Evolutionary conservation across 2,797 vertebrate genomes (phyloP).

Genomic region (Enteromius thamalakanensis): DNA sequence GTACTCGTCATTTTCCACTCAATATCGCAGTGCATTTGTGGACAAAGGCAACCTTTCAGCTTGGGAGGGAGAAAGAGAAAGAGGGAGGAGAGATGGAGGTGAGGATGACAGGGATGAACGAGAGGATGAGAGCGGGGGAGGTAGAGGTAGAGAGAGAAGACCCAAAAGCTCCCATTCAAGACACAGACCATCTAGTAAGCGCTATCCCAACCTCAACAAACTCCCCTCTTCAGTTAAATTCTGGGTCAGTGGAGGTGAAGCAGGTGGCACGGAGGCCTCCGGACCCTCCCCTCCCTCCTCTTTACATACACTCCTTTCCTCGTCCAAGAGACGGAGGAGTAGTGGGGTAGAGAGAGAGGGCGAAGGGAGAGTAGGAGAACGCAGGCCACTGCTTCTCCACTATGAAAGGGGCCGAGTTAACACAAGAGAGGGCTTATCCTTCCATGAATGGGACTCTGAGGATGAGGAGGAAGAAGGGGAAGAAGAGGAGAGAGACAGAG

Average conservation of each 20-base stretch:
- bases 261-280: conserved; percentile 67
- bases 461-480: conserved; percentile 72
- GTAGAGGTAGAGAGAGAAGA: conserved; percentile 73
- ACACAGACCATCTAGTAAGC: conserved; percentile 72
- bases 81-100: conserved; percentile 66
- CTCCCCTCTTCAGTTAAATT: conserved; percentile 83
- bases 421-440: conserved; percentile 79
- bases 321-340: conserved; percentile 76
- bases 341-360: conserved; percentile 73
- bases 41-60: conserved; percentile 75
- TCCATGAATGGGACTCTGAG: conserved; percentile 83
- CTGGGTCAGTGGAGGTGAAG: conserved; percentile 73
- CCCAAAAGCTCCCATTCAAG: conserved; percentile 74
- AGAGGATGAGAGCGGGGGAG: conserved; percentile 76
- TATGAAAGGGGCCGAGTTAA: conserved; percentile 79
- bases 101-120: conserved; percentile 71
- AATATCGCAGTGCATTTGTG: conserved; percentile 76
- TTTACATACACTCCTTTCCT: conserved; percentile 76
- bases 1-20: conserved; percentile 78
- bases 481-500: conserved; percentile 66
- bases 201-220: conserved; percentile 81
- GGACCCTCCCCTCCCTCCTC: conserved; percentile 71
- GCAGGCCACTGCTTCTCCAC: conserved; percentile 78
- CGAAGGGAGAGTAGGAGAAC: conserved; percentile 73
- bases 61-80: conserved; percentile 79